Conservation (phyloP, 2,888 invertebrate genomes). For the Dorcus parallelipipedus region DNA sequence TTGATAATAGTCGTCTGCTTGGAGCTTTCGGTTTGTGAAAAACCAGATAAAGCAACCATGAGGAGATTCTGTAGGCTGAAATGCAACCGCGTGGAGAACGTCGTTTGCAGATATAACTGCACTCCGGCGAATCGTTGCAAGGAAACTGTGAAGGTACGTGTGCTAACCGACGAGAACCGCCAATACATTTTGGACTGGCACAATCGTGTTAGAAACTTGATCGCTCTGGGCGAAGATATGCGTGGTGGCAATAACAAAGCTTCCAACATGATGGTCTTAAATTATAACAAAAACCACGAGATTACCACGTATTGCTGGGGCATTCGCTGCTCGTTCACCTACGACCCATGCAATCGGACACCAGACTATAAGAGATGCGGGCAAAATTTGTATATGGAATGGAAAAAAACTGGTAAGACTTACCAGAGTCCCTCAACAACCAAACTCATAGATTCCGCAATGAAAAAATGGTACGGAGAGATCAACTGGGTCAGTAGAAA, state of each 20-base stretch:
- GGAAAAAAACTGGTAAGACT: background rate
- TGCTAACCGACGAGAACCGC: background rate
- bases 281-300: conserved; percentile 5
- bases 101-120: conserved; percentile 2
- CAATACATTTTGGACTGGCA: conserved; percentile 4
- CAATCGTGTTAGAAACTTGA: background rate
- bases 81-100: background rate
- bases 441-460: background rate
- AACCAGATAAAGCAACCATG: no score
- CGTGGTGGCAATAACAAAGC: conserved; percentile 3
- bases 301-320: conserved; percentile 3
- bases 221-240: background rate
- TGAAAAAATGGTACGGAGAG: background rate
- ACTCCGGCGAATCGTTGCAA: background rate
- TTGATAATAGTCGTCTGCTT: no score
- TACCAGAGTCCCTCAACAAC: background rate
- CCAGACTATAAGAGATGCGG: conserved; percentile 2
- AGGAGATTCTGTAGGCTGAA: conserved; percentile 1
- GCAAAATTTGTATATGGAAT: conserved; percentile 4
- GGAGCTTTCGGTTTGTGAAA: no score
- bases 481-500: background rate
- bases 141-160: background rate
- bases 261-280: conserved; percentile 3
- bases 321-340: background rate
- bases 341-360: conserved; percentile 1